Evolutionary conservation across 2,888 invertebrate species (phyloP), one percentile per base, ranked within the genome.

Genomic region (Tetragnatha montana): DNA sequence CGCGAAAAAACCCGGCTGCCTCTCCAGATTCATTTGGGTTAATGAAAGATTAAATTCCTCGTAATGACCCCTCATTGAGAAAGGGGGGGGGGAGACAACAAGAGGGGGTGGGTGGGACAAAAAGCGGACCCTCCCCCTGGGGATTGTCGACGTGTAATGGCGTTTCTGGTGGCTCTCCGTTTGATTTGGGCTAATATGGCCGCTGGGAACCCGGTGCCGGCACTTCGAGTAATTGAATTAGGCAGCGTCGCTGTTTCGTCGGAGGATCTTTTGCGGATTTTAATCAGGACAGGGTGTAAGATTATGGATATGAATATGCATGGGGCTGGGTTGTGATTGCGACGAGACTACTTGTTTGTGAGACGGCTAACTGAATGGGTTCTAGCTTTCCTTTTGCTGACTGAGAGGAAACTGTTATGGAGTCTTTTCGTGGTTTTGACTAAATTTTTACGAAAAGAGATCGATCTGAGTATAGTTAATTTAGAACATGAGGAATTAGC

Each of bases 181-280:
- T 86, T 90, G 89, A 90, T 90, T 90, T 90, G 81, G 82, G 82
- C 86, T 87, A 87, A 87, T 90, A 87, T 82, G 86, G 70, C 89
- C 82, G 76, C 8, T 60, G 89, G 89, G 87, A 87, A 22, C 81
- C 75, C 70, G 78, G 73, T 82, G 86, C 70, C 19, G 70, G 89
- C 89, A 90, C 89, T 90, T 87, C 89, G 74, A 87, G 74, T 90
- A 90, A 90, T 90, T 90, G 89, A 90, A 90, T 90, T 90, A 90
- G 89, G 85, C 85, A 85, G 76, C 89, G 76, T n/a, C 68, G 35
- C 85, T 85, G 85, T 85, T 89, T 85, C 85, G 89, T 51, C 71
- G 81, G 60, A 78, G 78, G 78, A 78, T 70, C 51, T 70, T 70
- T 85, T 70, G 69, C 22, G 70, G 73, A 50, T 60, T 80, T 79